phyloP scores from a whole-genome alignment of 2,797 vertebrate species.

The Masticophis lateralis region DNA sequence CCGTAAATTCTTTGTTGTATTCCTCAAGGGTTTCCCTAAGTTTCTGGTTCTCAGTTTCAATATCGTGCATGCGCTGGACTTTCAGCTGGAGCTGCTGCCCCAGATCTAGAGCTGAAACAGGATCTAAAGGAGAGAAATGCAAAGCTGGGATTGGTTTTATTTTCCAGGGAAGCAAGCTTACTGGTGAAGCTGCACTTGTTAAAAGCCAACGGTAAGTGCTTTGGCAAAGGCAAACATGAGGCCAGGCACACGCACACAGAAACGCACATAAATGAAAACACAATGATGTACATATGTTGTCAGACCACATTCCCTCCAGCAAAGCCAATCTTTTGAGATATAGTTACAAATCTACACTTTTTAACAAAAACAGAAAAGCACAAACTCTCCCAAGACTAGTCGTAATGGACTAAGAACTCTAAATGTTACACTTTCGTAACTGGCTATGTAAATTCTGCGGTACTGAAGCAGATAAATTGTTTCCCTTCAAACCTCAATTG shows the following conservation, averaged over 20 bases:
- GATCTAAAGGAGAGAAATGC: conserved; percentile 76
- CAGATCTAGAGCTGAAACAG: conserved; percentile 90
- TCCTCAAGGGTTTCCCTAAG: conserved; percentile 97
- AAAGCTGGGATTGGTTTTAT: background rate
- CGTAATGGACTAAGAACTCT: too few species aligned
- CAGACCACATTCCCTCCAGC: background rate
- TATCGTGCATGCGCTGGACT: conserved; percentile 96
- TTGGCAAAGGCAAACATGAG: background rate
- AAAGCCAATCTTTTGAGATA: background rate
- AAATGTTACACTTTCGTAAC: background rate
- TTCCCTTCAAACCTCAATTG: background rate
- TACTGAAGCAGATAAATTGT: background rate
- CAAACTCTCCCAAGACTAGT: background rate
- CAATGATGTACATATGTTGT: background rate
- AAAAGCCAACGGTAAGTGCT: background rate
- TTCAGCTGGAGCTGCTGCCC: conserved; percentile 97
- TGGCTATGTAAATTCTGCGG: background rate
- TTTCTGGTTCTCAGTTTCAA: conserved; percentile 98
- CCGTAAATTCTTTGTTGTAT: conserved; percentile 97
- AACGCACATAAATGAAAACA: background rate
- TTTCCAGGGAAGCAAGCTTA: background rate
- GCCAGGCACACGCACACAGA: background rate
- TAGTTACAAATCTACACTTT: background rate
- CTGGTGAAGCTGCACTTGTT: background rate
- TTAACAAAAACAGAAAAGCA: background rate